Evolutionary conservation across 2,888 invertebrate genomes (phyloP).

Genomic region (Andrena marginata): DNA sequence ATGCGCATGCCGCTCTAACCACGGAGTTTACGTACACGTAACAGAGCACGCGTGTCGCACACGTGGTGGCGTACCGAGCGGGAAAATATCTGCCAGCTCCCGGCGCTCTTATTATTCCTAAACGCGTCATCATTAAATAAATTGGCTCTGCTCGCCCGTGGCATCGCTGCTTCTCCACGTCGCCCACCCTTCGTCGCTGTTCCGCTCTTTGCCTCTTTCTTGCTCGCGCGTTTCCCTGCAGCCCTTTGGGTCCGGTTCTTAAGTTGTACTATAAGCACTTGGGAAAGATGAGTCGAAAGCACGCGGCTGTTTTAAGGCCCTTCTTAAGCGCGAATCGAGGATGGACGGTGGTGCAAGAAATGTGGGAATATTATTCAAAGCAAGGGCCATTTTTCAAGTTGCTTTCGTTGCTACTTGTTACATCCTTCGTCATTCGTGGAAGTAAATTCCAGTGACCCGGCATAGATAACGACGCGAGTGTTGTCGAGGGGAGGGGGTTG

Average conservation of each 20-base stretch:
- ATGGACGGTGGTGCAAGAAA: too few species aligned
- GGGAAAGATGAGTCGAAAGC: too few species aligned
- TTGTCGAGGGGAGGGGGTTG: slow-evolving; percentile 36
- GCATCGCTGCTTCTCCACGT: slow-evolving; percentile 8
- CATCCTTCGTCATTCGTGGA: too few species aligned
- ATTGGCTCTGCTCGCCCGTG: slow-evolving; percentile 51
- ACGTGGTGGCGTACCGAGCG: slow-evolving; percentile 58
- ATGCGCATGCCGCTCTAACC: slow-evolving; percentile 52
- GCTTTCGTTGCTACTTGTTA: too few species aligned
- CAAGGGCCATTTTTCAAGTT: too few species aligned
- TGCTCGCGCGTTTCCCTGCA: neutral
- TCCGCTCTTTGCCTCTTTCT: neutral
- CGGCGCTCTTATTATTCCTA: slow-evolving; percentile 70
- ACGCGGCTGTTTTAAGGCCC: too few species aligned
- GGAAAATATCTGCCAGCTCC: slow-evolving; percentile 37
- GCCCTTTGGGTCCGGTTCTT: neutral
- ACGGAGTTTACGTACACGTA: slow-evolving; percentile 42
- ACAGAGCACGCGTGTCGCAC: slow-evolving; percentile 26
- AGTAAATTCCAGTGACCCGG: too few species aligned
- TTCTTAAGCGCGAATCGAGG: too few species aligned
- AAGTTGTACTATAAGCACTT: neutral
- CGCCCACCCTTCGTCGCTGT: neutral
- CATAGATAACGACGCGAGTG: slow-evolving; percentile 61
- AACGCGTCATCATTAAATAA: slow-evolving; percentile 72
- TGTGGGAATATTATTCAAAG: too few species aligned